Percentiles rank a stretch among this genome's conserved stretches.
Evolutionary conservation across 30 jellyfish, hydroid and myxozoan species (phyloP).

Genomic region (Rhopilema esculentum): DNA sequence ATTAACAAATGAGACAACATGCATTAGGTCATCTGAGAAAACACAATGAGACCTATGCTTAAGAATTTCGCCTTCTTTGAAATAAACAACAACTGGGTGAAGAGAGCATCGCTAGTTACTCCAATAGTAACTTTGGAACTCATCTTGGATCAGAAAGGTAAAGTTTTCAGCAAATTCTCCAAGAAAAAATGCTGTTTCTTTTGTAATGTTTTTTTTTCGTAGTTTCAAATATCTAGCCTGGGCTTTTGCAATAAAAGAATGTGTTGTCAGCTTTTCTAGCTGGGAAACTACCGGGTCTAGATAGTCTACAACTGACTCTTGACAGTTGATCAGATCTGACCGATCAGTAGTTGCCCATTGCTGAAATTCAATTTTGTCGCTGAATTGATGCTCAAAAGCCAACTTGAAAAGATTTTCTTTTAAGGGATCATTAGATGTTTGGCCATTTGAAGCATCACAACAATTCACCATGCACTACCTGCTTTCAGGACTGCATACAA

Average conservation of each 20-base stretch:
- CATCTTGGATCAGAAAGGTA: conserved; percentile 58
- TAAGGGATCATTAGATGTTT: too few relatives aligned
- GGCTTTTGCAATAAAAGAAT: conserved; percentile 69
- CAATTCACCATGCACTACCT: too few relatives aligned
- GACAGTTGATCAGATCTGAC: too few relatives aligned
- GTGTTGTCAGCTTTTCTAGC: conserved; percentile 59
- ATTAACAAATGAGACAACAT: conserved; percentile 41
- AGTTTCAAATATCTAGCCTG: conserved; percentile 44
- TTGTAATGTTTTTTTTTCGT: conserved; percentile 4
- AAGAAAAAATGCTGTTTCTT: conserved; percentile 40
- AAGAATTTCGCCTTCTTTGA: neutral
- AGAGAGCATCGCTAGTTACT: conserved; percentile 47
- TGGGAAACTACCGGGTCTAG: too few relatives aligned
- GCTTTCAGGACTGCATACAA: too few relatives aligned
- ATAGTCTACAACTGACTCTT: too few relatives aligned
- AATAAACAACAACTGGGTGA: conserved; percentile 52
- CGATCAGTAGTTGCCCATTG: too few relatives aligned
- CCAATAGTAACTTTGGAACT: conserved; percentile 68
- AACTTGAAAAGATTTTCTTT: too few relatives aligned
- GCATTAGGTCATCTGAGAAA: conserved; percentile 69
- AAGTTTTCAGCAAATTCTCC: conserved; percentile 72
- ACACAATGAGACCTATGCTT: conserved; percentile 46
- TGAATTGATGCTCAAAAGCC: too few relatives aligned
- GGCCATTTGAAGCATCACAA: too few relatives aligned
- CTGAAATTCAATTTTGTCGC: too few relatives aligned